Conservation (phyloP, 1,140 invertebrate genomes). For the Chionoecetes opilio region DNA sequence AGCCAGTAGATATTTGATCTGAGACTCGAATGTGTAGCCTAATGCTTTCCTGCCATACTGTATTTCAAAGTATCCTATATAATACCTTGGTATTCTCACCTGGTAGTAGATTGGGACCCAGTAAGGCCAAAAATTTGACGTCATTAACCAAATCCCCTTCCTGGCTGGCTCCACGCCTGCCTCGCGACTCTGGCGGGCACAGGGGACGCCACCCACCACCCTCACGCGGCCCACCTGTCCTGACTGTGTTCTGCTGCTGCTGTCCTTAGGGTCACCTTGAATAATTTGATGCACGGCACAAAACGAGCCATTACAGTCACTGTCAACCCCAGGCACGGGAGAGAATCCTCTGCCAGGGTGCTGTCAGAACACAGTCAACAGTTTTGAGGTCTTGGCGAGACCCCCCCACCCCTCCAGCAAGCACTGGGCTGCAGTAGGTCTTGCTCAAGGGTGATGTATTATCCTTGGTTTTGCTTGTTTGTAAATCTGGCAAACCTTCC, state of each 20-base stretch:
- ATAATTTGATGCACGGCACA: neutral
- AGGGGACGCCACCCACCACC: neutral
- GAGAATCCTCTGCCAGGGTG: neutral
- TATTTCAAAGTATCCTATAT: neutral
- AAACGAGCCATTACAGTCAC: neutral
- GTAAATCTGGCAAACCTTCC: conserved; percentile 56
- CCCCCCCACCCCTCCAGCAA: neutral
- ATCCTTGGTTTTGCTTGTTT: too few relatives aligned
- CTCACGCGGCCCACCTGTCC: neutral
- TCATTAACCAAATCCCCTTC: neutral
- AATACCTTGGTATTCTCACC: neutral
- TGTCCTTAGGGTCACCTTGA: neutral
- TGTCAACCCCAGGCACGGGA: neutral
- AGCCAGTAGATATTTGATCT: neutral
- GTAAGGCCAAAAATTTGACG: neutral
- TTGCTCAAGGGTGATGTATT: too few relatives aligned
- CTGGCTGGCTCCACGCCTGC: neutral
- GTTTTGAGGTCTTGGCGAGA: neutral
- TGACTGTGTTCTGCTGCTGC: neutral
- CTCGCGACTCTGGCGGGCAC: neutral
- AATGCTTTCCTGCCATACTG: neutral
- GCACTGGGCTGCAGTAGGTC: conserved; percentile 76
- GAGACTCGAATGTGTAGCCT: neutral
- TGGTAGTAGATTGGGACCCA: neutral
- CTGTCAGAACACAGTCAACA: neutral